These are phyloP conservation scores for Bungarus multicinctus DNA, from an alignment of 2,113 vertebrate species.

Conservation along the genomic window DNA sequence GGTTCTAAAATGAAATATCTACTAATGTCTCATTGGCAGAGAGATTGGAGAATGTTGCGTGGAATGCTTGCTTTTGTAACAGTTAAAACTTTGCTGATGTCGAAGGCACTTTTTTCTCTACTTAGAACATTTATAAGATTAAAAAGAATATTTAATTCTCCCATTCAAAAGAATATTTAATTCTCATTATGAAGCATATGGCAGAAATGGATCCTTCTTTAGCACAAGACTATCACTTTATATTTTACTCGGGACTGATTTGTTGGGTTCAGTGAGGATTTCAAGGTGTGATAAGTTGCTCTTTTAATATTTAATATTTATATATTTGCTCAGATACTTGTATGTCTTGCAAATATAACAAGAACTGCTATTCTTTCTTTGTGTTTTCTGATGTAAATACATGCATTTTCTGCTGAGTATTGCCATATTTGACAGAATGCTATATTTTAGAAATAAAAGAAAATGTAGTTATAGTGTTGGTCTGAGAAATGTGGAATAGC, in stretches of 20 bases:
- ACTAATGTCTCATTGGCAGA: neutral
- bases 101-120: neutral
- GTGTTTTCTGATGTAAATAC: neutral
- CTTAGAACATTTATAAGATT: neutral
- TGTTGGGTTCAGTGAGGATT: neutral
- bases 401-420: neutral
- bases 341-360: neutral
- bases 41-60: neutral
- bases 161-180: neutral
- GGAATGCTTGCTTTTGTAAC: neutral
- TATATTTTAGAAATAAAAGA: neutral
- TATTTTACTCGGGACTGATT: neutral
- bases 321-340: neutral
- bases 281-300: neutral
- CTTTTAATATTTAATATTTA: neutral
- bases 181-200: neutral
- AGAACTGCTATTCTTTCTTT: neutral
- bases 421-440: neutral
- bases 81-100: neutral
- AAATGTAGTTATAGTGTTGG: neutral
- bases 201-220: neutral
- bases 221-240: neutral
- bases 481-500: neutral
- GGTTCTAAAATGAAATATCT: constrained; percentile 31
- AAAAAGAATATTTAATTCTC: neutral